Base-by-base conservation (phyloP, 2,113 vertebrate species). In the Probosciger aterrimus region DNA sequence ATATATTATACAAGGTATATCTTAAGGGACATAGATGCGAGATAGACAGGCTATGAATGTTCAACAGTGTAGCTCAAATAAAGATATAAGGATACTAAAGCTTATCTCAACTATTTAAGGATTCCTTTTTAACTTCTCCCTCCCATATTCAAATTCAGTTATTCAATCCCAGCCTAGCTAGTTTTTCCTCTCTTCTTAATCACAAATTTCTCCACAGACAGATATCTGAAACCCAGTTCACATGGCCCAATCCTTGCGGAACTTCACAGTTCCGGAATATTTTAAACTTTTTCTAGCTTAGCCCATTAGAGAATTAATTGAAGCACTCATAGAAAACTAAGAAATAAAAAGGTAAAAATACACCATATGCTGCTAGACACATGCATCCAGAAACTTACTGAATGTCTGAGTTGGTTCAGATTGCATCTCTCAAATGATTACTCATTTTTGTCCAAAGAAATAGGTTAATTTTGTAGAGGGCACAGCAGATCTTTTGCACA, bases 61-160 rank as follows among this genome's bases (percentile, higher is more conserved):
- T 97, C 89, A 91, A 60, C 69, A 79, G 86, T 64, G 74, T 91
- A 78, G 43, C 85, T 89, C 93, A 91, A 92, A 91, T 91, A 94
- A 71, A 95, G 89, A 82, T 86, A 88, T 18, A 83, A 95, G 55
- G 83, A 86, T 91, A 65, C 78, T 91, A 52, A 71, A 88, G 91
- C 84, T 94, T 96, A 96, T 95, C 93, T 97, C 86, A 94, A 4
- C 81, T 94, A 89, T 89, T 96, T 92, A 92, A 92, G 41, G 52
- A 97, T 96, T 95, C 86, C 63, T 92, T 96, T 95, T 94, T 43
- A 92, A 94, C 84, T 94, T 92, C 63, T 86, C 63, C 47, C 82
- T 94, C 75, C 94, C 31, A 1, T 84, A 95, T 95, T 92, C 67
- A 96, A 96, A 97, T 94, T 65, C 5, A 12, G 16, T 55, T 87